Evolutionary conservation across 2,888 invertebrate species (phyloP).

Genomic region (Galeopsomyia nigrocyanea): DNA sequence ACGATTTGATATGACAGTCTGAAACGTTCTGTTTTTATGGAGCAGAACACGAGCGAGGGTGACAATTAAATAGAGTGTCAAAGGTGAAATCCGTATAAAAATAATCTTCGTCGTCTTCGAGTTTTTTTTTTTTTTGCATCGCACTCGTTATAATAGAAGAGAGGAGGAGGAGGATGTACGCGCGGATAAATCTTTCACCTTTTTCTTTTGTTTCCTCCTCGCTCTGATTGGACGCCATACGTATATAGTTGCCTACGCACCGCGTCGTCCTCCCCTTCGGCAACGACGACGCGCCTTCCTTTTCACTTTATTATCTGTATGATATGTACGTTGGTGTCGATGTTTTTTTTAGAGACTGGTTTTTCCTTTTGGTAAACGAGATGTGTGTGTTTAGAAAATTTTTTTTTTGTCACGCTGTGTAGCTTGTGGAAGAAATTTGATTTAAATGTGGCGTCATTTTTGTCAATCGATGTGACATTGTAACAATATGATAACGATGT

Average conservation of each 20-base stretch:
- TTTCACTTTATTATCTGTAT: slow-evolving; percentile 38
- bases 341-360: too few species aligned
- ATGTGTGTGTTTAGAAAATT: background rate
- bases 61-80: background rate
- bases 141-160: too few species aligned
- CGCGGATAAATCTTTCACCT: slow-evolving; percentile 61
- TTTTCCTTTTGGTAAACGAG: background rate
- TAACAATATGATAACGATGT: too few species aligned
- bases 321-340: background rate
- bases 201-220: slow-evolving; percentile 68
- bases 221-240: slow-evolving; percentile 68
- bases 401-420: slow-evolving; percentile 50
- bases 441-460: too few species aligned
- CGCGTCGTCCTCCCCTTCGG: slow-evolving; percentile 34
- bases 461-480: too few species aligned
- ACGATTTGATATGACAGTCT: too few species aligned
- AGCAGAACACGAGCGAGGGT: too few species aligned
- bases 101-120: too few species aligned
- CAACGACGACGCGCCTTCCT: slow-evolving; percentile 21
- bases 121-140: too few species aligned
- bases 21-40: too few species aligned
- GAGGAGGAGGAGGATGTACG: slow-evolving; percentile 27
- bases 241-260: slow-evolving; percentile 13
- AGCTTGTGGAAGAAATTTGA: too few species aligned
- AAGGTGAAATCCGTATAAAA: background rate